Evolutionary conservation across 2,797 vertebrate genomes (phyloP).

Genomic region (Emys orbicularis): DNA sequence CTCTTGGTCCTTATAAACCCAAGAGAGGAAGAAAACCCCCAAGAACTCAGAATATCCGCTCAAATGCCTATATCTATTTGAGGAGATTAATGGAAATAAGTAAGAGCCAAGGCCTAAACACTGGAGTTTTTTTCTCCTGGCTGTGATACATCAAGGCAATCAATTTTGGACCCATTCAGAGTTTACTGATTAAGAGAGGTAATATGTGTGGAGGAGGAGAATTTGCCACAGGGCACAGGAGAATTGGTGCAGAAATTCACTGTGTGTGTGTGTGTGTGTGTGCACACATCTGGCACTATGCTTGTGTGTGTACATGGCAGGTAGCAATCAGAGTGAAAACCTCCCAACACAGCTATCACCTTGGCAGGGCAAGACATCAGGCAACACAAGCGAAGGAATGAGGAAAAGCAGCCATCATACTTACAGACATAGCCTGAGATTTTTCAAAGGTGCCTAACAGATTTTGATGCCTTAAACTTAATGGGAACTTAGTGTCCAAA

Average conservation of each 20-base stretch:
- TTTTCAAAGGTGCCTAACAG: not conserved
- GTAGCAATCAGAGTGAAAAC: not conserved
- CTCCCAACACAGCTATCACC: not conserved
- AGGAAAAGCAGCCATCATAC: not conserved
- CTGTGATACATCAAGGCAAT: not conserved
- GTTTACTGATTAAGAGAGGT: not conserved
- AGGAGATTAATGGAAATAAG: not conserved
- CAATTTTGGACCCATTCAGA: not conserved
- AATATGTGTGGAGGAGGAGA: not conserved
- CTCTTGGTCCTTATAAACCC: not conserved
- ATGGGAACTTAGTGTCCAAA: fast-evolving
- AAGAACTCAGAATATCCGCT: not conserved
- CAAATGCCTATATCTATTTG: slow-evolving; percentile 12
- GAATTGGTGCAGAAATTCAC: not conserved
- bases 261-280: not conserved
- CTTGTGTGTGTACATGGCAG: not conserved
- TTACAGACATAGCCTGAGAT: fast-evolving
- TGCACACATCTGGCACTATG: not conserved
- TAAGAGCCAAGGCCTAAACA: not conserved
- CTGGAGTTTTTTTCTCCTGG: not conserved
- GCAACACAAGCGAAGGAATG: fast-evolving
- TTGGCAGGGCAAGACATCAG: not conserved
- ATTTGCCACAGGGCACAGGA: not conserved
- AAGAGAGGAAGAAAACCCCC: not conserved
- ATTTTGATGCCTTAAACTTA: fast-evolving